Base-by-base conservation (phyloP, 2,888 invertebrate genomes). In the Atrina japonica region DNA sequence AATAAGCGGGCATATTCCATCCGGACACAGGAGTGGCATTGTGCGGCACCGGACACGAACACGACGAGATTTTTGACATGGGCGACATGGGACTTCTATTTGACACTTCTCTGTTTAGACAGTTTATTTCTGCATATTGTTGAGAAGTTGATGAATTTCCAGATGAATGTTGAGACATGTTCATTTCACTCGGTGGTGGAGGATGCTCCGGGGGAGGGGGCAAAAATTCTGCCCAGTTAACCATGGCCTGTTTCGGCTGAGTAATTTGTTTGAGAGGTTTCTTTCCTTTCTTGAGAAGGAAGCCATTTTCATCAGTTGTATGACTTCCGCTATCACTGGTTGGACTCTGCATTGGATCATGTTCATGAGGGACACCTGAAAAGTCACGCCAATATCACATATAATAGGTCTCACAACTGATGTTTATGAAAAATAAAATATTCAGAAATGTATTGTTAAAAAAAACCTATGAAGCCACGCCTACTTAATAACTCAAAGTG, bases 171-270 rank as follows among this genome's bases (percentile, higher is more conserved):
- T 61, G 56, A 30, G 40, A 65, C 53, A 61, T 67, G 6, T 88
- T 87, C 60, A 86, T 80, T 64, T 88, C 88, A 75, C 86, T 89
- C 3, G 89, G 88, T 2, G 91, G 91, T 9, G 91, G 91, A 11
- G 91, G 91, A 74, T 91, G 89, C 59, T 90, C 90, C 1, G 91
- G 91, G 3, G 91, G 91, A 21, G 91, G 91, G 21, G 91, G 91
- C 6, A 91, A 84, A 73, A 91, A 83, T 78, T 90, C 90, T 18
- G 87, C 87, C 76, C 88, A 87, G 75, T 88, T 88, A n/a, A 86
- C 81, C 63, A 88, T 84, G 41, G 86, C 84, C 66, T 87, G 88
- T 76, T 88, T 89, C 30, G 81, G 82, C 25, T 71, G 73, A 18
- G 71, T 53, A 40, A 76, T 73, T 41, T 74, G 69, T 58, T 80